Evolutionary conservation across 2,888 invertebrate genomes (phyloP).

Genomic region (Tetranychus truncatus): DNA sequence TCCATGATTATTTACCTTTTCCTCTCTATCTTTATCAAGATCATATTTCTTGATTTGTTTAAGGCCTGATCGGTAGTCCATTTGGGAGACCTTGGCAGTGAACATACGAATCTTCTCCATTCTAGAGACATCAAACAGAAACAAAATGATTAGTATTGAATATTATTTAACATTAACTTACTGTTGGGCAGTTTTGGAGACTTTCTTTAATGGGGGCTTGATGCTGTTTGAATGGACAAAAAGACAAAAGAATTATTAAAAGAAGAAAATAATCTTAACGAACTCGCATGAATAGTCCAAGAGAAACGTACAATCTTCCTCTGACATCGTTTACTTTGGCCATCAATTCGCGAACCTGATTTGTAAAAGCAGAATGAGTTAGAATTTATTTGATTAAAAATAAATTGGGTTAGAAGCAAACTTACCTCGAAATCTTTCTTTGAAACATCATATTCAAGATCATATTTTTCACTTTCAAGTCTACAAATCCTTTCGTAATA

Average conservation of each 20-base stretch:
- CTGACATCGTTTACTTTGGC: conserved; percentile 10
- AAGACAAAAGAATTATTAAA: neutral
- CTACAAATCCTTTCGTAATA: conserved; percentile 5
- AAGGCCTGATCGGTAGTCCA: conserved; percentile 6
- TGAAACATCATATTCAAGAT: conserved; percentile 10
- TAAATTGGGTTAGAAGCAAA: neutral
- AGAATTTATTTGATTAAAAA: neutral
- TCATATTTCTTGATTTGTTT: conserved; percentile 7
- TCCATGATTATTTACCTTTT: conserved; percentile 1
- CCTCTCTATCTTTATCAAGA: neutral
- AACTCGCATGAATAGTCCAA: neutral
- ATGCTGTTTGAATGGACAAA: neutral
- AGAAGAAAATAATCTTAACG: neutral
- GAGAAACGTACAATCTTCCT: conserved; percentile 8
- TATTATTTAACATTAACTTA: neutral
- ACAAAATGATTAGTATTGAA: neutral
- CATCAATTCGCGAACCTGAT: conserved; percentile 4
- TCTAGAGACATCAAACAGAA: neutral
- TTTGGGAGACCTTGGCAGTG: conserved; percentile 10
- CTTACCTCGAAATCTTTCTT: conserved; percentile 9
- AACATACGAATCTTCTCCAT: conserved; percentile 14
- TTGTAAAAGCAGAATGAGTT: neutral
- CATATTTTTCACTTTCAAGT: conserved; percentile 6
- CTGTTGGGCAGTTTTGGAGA: conserved; percentile 9
- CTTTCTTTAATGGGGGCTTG: conserved; percentile 11